Conservation (phyloP, 64 coral and sea anemone species). For the Actinia tenebrosa region DNA sequence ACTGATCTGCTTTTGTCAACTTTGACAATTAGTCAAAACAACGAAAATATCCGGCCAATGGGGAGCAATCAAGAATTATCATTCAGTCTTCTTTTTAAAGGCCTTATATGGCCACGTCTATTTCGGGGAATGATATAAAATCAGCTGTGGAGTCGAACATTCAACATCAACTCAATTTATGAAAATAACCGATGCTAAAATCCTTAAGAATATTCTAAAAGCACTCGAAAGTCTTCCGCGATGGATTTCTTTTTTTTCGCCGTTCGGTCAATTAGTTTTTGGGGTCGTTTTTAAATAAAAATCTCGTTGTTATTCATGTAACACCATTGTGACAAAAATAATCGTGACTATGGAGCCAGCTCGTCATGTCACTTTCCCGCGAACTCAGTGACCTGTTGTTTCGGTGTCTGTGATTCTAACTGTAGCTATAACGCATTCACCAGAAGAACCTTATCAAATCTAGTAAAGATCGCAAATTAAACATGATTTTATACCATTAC, state of each 20-base stretch:
- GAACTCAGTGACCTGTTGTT: slow-evolving; percentile 32
- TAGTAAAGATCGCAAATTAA: background rate
- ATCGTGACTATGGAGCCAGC: background rate
- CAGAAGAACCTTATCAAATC: background rate
- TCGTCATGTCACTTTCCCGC: slow-evolving; percentile 30
- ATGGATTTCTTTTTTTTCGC: background rate
- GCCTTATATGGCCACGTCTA: slow-evolving; percentile 90
- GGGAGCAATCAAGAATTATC: slow-evolving; percentile 31
- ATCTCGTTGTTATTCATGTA: background rate
- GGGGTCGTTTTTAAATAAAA: background rate
- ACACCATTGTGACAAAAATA: slow-evolving; percentile 25
- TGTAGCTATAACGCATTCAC: slow-evolving; percentile 18
- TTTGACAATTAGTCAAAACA: slow-evolving; percentile 89
- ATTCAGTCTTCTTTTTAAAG: slow-evolving; percentile 30
- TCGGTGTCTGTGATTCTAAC: slow-evolving; percentile 20
- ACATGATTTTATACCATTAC: background rate
- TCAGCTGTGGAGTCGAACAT: slow-evolving; percentile 62
- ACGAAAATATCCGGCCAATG: slow-evolving; percentile 73
- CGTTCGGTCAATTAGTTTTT: background rate
- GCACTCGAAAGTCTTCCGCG: background rate
- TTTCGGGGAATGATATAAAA: slow-evolving; percentile 91
- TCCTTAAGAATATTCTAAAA: slow-evolving; percentile 5
- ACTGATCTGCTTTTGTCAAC: slow-evolving; percentile 35
- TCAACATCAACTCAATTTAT: slow-evolving; percentile 12
- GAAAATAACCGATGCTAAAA: slow-evolving; percentile 10